Conservation (phyloP, 2,113 vertebrate species). For the Thalassarche chlororhynchos region DNA sequence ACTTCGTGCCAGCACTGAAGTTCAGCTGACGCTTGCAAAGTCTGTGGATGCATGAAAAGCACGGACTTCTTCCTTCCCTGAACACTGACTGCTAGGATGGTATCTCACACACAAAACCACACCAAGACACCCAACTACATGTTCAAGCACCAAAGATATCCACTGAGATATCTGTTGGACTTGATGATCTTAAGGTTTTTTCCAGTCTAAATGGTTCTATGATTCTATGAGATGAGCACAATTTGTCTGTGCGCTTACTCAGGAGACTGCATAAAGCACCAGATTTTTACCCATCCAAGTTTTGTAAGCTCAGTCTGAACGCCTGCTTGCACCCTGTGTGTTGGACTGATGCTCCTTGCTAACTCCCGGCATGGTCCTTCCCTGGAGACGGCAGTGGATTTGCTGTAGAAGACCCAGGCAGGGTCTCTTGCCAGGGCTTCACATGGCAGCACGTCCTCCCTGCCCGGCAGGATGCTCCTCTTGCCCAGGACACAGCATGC, state of each 20-base stretch:
- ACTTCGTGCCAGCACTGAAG: not conserved
- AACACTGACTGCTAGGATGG: not conserved
- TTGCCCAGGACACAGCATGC: not conserved
- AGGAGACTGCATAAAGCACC: not conserved
- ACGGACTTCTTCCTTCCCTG: accelerated
- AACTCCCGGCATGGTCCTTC: not conserved
- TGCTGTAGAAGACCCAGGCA: not conserved
- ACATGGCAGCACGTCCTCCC: not conserved
- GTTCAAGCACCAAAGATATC: not conserved
- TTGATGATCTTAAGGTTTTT: not conserved
- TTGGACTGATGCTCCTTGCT: not conserved
- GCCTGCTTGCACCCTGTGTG: not conserved
- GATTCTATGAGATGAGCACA: not conserved
- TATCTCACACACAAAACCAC: not conserved
- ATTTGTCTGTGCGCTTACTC: not conserved
- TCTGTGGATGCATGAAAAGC: not conserved
- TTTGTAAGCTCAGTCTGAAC: not conserved
- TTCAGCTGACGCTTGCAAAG: not conserved
- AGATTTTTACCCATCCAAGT: not conserved
- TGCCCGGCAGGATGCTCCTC: not conserved
- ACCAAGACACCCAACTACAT: not conserved
- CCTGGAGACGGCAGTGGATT: not conserved
- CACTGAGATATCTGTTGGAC: not conserved
- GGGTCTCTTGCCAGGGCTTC: not conserved
- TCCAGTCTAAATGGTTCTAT: not conserved